Evolutionary conservation across 1,140 invertebrate genomes (phyloP).

Genomic region (Brachionus asplanchnoidis): DNA sequence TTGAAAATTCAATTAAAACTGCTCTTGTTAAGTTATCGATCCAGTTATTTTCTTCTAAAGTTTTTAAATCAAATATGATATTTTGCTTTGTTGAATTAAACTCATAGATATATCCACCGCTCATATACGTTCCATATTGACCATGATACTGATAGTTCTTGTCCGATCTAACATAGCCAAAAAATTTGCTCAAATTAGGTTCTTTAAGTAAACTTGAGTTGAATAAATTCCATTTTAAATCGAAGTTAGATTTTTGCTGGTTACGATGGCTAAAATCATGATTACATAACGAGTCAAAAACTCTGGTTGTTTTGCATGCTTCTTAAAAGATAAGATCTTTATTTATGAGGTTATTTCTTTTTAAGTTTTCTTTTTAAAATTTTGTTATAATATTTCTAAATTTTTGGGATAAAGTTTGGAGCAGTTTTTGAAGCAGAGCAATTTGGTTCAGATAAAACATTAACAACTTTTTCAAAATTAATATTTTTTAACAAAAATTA

Average conservation of each 20-base stretch:
- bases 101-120: constrained; percentile 57
- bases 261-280: background rate
- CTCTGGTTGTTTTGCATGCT: background rate
- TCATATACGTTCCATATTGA: constrained; percentile 62
- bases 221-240: background rate
- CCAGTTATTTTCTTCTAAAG: constrained; percentile 59
- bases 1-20: constrained; percentile 68
- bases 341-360: background rate
- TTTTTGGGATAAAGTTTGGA: too few relatives aligned
- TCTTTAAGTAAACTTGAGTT: background rate
- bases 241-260: background rate
- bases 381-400: too few relatives aligned
- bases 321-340: background rate
- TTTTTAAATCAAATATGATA: constrained; percentile 49
- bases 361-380: too few relatives aligned
- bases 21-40: constrained; percentile 65
- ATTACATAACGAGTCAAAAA: background rate
- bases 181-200: background rate
- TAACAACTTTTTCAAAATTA: too few relatives aligned
- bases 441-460: too few relatives aligned
- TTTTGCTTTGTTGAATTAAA: constrained; percentile 59
- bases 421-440: too few relatives aligned
- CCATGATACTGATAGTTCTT: constrained; percentile 59
- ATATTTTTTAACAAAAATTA: too few relatives aligned
- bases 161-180: background rate